phyloP scores from a whole-genome alignment of 2,113 vertebrate species.

The Hypocryptadius cinnamomeus region DNA sequence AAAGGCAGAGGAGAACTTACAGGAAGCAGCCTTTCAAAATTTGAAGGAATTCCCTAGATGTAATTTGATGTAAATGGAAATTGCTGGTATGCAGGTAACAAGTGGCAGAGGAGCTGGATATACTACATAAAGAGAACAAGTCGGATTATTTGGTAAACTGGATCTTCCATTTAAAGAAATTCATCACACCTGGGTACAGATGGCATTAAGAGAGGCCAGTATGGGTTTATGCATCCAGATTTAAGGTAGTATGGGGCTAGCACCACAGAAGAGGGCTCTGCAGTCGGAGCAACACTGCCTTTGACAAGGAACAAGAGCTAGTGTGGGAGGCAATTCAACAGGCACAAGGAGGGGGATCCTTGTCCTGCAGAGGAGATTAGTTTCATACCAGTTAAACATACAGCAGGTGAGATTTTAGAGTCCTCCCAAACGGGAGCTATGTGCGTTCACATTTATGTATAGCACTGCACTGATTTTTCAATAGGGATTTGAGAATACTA shows the following conservation, averaged over 20 bases:
- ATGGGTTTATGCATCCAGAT: neutral
- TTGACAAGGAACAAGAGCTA: neutral
- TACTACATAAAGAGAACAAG: neutral
- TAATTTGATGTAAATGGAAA: neutral
- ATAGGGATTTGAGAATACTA: neutral
- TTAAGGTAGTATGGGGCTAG: neutral
- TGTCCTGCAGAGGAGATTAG: neutral
- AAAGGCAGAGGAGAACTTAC: neutral
- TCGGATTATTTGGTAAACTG: neutral
- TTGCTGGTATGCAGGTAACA: neutral
- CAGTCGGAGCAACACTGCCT: neutral
- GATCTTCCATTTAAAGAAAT: neutral
- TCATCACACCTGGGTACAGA: neutral
- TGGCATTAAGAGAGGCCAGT: neutral
- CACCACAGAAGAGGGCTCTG: neutral
- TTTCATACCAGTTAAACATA: neutral
- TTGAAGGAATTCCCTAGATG: neutral
- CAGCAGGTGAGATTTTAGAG: neutral
- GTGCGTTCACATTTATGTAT: accelerated
- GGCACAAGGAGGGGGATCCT: neutral
- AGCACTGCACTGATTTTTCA: neutral
- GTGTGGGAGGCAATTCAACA: neutral
- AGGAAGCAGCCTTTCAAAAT: neutral
- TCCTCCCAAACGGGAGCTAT: neutral
- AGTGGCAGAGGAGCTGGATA: neutral